Percentiles rank a stretch among this genome's conserved stretches.
Evolutionary conservation across 2,113 vertebrate species (phyloP).

Genomic region (Cyanoramphus novaezelandiae): DNA sequence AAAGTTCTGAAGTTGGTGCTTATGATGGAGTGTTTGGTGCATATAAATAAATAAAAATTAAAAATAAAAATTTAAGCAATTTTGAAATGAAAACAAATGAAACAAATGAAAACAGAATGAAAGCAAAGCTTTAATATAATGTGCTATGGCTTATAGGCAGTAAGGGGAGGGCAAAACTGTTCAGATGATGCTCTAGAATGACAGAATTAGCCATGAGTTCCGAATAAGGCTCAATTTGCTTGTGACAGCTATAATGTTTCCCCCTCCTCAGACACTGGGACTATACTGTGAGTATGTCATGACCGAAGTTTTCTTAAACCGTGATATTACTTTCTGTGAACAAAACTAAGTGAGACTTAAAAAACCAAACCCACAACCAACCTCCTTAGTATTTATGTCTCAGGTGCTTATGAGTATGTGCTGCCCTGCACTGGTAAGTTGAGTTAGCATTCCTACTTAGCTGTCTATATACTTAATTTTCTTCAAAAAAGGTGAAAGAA

Average conservation of each 20-base stretch:
- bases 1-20: neutral
- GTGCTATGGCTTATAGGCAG: neutral
- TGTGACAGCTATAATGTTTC: neutral
- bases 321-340: neutral
- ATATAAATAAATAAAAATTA: neutral
- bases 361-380: neutral
- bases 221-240: neutral
- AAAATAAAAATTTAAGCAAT: neutral
- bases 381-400: neutral
- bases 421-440: neutral
- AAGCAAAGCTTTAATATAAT: neutral
- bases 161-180: neutral
- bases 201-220: neutral
- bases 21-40: neutral
- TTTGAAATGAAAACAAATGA: neutral
- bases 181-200: neutral
- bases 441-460: neutral
- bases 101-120: neutral
- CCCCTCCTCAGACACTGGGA: fast-evolving
- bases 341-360: neutral
- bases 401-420: neutral
- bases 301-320: neutral
- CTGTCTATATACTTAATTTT: neutral
- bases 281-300: neutral
- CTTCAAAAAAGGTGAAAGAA: neutral